Evolutionary conservation across 2,888 invertebrate genomes (phyloP), one percentile per base, ranked within the genome.

Genomic region (Oscheius onirici): DNA sequence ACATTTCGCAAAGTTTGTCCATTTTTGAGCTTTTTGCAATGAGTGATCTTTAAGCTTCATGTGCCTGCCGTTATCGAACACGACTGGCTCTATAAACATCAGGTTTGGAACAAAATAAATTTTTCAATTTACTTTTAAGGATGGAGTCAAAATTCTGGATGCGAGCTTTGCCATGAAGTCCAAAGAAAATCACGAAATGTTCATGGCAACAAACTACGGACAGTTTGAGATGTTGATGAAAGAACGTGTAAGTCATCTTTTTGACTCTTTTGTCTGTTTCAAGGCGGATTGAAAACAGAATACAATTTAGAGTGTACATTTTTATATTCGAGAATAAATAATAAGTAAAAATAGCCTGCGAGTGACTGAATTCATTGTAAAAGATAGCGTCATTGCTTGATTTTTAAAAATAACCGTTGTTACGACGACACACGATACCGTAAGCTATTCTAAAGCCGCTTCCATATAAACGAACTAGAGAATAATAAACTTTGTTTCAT

Each of bases 71-170:
- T 63, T 46, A 46, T 63, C 8, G 63, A 63, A 3, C 17, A n/a
- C n/a, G 34, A 63, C 13, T 63, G 63, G 63, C 49, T 63, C 17
- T 26, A 15, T 5, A 63, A 63, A 49, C 49, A 63, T 28, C 26
- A 63, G n/a, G 63, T 63, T 28, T 15, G 13, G 2, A n/a, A n/a
- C n/a, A n/a, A n/a, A n/a, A n/a, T n/a, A n/a, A n/a, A n/a, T n/a
- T n/a, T n/a, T 46, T 26, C 15, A 17, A 24, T 46, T 46, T 15
- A 24, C 22, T 28, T 24, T 63, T 43, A 8, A 63, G 63, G 46
- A 63, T 26, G 49, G 28, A 11, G 49, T 63, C 5, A 63, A 63
- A 63, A 26, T 63, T 17, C 26, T 63, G 49, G 63, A 63, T 49
- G 63, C 63, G 5, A 28, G 22, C 17, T 49, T 49, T 28, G 49